These are phyloP conservation scores for Pteropus alecto DNA, from an alignment of 2,113 vertebrate genomes.

Conservation along the genomic window DNA sequence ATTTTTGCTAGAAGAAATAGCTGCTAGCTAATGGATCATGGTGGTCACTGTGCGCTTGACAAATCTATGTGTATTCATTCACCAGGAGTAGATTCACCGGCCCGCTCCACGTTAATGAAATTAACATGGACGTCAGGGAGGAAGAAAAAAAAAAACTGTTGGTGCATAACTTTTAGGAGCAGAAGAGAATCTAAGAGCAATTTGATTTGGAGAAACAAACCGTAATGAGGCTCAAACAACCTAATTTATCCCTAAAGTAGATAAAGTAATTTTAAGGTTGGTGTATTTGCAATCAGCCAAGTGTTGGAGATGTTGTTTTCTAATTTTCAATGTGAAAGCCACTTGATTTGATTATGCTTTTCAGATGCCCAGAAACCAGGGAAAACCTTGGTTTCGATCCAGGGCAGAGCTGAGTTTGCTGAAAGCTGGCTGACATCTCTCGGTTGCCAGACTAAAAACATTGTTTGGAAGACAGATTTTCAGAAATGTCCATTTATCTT, in stretches of 20 bases:
- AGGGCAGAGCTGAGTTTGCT: not conserved
- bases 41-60: not conserved
- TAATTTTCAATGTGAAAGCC: not conserved
- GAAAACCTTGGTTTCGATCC: not conserved
- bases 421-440: not conserved
- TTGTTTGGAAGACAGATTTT: not conserved
- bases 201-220: constrained; percentile 40
- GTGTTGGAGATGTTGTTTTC: not conserved
- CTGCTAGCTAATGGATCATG: not conserved
- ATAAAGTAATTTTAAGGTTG: constrained; percentile 20
- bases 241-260: not conserved
- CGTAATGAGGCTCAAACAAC: constrained; percentile 8
- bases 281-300: not conserved
- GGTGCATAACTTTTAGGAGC: constrained; percentile 23
- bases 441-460: not conserved
- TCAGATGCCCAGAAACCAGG: not conserved
- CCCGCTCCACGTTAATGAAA: not conserved
- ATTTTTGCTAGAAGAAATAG: not conserved
- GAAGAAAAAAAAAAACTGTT: not conserved
- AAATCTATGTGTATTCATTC: not conserved
- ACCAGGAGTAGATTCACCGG: not conserved
- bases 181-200: not conserved
- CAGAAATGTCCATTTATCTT: not conserved
- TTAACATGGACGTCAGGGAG: not conserved
- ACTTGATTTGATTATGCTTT: not conserved